Percentiles rank a stretch among this genome's conserved stretches.
Evolutionary conservation across 1,140 invertebrate genomes (phyloP).

Genomic region (Drosophila leontia): DNA sequence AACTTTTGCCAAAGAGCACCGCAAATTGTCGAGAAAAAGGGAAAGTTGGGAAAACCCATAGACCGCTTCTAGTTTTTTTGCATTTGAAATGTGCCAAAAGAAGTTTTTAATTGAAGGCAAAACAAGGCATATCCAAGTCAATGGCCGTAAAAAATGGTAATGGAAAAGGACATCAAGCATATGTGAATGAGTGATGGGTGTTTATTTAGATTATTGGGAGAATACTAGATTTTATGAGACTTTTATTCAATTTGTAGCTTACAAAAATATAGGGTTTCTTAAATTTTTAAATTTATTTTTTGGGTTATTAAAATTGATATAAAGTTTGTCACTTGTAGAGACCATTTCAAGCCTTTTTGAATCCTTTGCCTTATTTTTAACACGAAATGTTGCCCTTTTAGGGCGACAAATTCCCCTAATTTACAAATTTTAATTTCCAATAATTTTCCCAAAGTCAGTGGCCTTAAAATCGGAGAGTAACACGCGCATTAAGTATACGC

Average conservation of each 20-base stretch:
- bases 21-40: constrained; percentile 44
- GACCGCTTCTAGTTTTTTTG: constrained; percentile 19
- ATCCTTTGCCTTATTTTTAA: too few species aligned
- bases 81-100: constrained; percentile 59
- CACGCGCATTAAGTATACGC: constrained; percentile 22
- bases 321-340: too few species aligned
- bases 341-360: too few species aligned
- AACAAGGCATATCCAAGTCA: constrained; percentile 24
- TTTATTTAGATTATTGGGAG: background rate
- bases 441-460: background rate
- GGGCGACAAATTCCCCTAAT: background rate
- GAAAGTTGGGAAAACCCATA: constrained; percentile 33
- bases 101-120: constrained; percentile 64
- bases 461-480: background rate
- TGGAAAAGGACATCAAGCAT: background rate
- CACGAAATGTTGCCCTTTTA: too few species aligned
- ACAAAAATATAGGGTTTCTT: background rate
- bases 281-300: background rate
- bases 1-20: constrained; percentile 38
- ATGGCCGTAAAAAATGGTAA: constrained; percentile 22
- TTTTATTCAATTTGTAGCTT: background rate
- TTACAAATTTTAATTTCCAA: too few species aligned
- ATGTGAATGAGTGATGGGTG: background rate
- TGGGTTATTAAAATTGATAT: too few species aligned
- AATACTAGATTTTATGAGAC: background rate